phyloP scores from a whole-genome alignment of 2,113 vertebrate genomes.

The Bambusicola thoracicus region DNA sequence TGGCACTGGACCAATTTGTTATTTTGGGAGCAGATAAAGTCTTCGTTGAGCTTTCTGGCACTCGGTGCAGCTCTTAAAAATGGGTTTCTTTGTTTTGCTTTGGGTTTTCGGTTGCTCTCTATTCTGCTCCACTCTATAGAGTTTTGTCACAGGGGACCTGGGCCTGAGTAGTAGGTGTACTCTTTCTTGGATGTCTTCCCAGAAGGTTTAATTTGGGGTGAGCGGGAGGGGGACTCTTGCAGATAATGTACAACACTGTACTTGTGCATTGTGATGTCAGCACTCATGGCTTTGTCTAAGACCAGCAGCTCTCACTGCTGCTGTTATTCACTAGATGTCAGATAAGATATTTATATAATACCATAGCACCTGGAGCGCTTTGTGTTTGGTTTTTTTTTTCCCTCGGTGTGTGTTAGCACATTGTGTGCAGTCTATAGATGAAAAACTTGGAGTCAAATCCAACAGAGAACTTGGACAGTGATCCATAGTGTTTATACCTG shows the following conservation, averaged over 20 bases:
- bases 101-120: conserved; percentile 61
- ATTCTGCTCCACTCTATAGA: not conserved
- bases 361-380: not conserved
- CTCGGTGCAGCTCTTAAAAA: conserved; percentile 46
- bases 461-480: not conserved
- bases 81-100: conserved; percentile 60
- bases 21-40: conserved; percentile 63
- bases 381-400: not conserved
- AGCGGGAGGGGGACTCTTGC: not conserved
- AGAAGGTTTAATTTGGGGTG: conserved; percentile 44
- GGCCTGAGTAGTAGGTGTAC: conserved; percentile 29
- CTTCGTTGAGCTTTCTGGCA: conserved; percentile 68
- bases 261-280: conserved; percentile 20
- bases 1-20: conserved; percentile 50
- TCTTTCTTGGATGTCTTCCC: conserved; percentile 61
- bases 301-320: conserved; percentile 15
- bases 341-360: not conserved
- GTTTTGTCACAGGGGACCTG: conserved; percentile 36
- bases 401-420: not conserved
- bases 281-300: not conserved
- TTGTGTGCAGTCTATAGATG: not conserved
- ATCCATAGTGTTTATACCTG: not conserved
- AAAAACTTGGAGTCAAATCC: not conserved
- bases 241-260: conserved; percentile 1
- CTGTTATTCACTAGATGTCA: conserved; percentile 16